A percentile compares a stretch with the other conserved stretches of the same genome.
These are phyloP conservation scores for Pelodiscus sinensis DNA, from an alignment of 2,113 vertebrate genomes.

Conservation along the genomic window DNA sequence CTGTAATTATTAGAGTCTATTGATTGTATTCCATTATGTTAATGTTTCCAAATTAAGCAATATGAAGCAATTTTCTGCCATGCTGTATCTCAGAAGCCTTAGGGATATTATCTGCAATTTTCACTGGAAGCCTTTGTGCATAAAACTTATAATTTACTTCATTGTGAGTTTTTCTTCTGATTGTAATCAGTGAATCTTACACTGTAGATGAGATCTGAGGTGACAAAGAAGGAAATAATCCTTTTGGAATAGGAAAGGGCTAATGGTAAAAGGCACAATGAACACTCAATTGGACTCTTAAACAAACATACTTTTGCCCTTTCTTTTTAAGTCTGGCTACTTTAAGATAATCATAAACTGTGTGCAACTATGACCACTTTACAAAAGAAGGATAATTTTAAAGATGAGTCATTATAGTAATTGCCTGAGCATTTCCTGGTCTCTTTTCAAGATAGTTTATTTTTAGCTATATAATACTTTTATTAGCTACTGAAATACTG, in stretches of 20 bases:
- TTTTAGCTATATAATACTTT: slow-evolving; percentile 39
- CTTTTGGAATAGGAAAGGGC: slow-evolving; percentile 30
- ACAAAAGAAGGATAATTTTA: slow-evolving; percentile 54
- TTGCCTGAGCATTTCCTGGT: slow-evolving; percentile 47
- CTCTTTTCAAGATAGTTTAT: slow-evolving; percentile 46
- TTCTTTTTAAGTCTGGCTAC: slow-evolving; percentile 29
- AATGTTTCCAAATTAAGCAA: slow-evolving; percentile 74
- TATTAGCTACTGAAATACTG: slow-evolving; percentile 42
- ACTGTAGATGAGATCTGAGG: slow-evolving; percentile 44
- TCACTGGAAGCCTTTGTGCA: slow-evolving; percentile 43
- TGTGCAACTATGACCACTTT: slow-evolving; percentile 51
- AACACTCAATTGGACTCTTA: slow-evolving; percentile 45
- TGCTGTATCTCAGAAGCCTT: slow-evolving; percentile 52
- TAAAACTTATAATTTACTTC: slow-evolving; percentile 54
- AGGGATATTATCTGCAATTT: slow-evolving; percentile 57
- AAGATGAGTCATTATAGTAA: slow-evolving; percentile 58
- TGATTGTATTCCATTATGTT: slow-evolving; percentile 75
- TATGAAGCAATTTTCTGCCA: slow-evolving; percentile 66
- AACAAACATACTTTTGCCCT: slow-evolving; percentile 49
- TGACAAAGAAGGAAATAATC: slow-evolving; percentile 49
- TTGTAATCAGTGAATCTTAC: slow-evolving; percentile 61
- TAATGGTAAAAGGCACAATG: slow-evolving; percentile 21
- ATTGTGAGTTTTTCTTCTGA: slow-evolving; percentile 33
- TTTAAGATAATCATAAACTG: slow-evolving; percentile 48
- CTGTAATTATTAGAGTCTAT: slow-evolving; percentile 77